These are phyloP conservation scores for Falco naumanni DNA, from an alignment of 2,797 vertebrate genomes.

Conservation along the genomic window DNA sequence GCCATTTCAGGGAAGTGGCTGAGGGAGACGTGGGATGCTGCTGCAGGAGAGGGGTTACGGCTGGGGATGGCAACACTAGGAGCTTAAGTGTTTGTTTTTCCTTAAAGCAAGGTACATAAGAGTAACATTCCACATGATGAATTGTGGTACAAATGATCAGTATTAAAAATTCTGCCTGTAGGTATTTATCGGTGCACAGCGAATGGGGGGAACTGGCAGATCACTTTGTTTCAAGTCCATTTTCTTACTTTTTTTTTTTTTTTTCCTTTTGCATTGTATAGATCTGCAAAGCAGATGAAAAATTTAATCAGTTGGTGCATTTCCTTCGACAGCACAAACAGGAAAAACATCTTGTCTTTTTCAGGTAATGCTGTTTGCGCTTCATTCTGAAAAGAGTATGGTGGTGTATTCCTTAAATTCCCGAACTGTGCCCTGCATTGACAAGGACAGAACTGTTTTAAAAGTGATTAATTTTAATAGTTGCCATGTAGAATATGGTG, in stretches of 20 bases:
- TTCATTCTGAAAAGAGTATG: neutral
- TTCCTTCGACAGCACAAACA: conserved; percentile 91
- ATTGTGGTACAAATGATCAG: neutral
- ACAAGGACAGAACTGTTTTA: neutral
- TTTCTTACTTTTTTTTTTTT: neutral
- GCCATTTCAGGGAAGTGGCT: neutral
- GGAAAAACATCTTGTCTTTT: conserved; percentile 94
- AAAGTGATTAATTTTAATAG: neutral
- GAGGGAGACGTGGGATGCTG: neutral
- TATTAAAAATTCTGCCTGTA: neutral
- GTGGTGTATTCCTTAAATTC: neutral
- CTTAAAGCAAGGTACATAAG: neutral
- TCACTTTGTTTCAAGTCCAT: neutral
- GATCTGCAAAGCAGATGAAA: conserved; percentile 90
- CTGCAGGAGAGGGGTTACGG: neutral
- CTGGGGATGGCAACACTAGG: neutral
- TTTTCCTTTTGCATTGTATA: conserved; percentile 45
- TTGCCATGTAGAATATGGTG: neutral
- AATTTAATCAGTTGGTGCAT: conserved; percentile 93
- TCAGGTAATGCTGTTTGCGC: conserved; percentile 82
- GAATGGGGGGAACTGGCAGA: neutral
- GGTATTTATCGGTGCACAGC: neutral
- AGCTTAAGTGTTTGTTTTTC: neutral
- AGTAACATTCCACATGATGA: too few species aligned
- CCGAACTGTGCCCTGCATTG: neutral